Conservation (phyloP, 2,113 vertebrate genomes). For the Motacilla tschutschensis region DNA sequence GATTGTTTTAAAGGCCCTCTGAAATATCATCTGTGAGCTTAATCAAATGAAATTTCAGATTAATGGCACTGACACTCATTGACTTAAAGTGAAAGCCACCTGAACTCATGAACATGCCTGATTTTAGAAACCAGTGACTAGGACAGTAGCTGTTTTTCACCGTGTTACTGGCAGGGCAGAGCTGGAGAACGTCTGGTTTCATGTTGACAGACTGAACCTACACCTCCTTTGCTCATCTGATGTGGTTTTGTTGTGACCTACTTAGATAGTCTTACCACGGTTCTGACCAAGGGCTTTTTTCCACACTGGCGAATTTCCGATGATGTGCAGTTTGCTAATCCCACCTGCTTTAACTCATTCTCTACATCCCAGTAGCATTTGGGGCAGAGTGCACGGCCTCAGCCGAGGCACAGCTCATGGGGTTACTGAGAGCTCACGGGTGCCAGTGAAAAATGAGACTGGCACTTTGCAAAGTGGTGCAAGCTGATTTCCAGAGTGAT, state of each 20-base stretch:
- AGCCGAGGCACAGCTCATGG: not conserved
- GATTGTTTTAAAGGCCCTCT: not conserved
- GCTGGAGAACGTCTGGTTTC: not conserved
- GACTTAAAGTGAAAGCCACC: not conserved
- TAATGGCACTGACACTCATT: not conserved
- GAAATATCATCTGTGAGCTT: not conserved
- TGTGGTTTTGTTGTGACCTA: conserved; percentile 24
- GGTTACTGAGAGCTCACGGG: not conserved
- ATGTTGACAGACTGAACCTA: not conserved
- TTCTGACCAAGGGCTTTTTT: not conserved
- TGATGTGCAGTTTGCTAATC: not conserved
- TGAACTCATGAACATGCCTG: fast-evolving
- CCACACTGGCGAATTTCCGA: not conserved
- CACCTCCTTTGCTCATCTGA: not conserved
- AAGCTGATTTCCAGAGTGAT: not conserved
- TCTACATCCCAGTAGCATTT: not conserved
- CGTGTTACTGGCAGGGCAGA: not conserved
- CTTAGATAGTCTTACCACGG: not conserved
- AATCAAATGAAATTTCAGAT: not conserved
- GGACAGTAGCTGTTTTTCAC: not conserved
- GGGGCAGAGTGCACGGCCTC: not conserved
- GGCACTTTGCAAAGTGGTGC: not conserved
- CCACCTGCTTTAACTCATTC: not conserved
- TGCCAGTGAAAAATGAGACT: not conserved
- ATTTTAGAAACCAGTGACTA: not conserved